phyloP scores from a whole-genome alignment of 2,113 vertebrate genomes.

The Halcyon malimbica region DNA sequence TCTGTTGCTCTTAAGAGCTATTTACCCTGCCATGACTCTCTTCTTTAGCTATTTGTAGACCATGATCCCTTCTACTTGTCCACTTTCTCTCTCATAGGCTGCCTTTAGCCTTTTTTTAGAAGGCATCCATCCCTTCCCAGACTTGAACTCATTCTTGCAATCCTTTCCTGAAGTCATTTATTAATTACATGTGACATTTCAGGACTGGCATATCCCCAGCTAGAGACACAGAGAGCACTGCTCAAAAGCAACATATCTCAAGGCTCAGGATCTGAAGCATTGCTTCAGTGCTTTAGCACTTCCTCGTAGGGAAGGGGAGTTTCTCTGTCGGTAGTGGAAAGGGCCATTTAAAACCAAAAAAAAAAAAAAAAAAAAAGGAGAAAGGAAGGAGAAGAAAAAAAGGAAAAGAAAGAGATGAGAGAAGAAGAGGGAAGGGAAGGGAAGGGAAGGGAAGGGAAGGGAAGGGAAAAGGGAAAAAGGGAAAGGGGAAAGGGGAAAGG shows the following conservation, averaged over 20 bases:
- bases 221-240: neutral
- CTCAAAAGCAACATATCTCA: rapidly evolving
- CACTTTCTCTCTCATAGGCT: neutral
- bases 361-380: too few relatives aligned
- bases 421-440: too few relatives aligned
- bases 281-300: neutral
- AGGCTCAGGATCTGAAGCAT: neutral
- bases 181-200: neutral
- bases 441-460: too few relatives aligned
- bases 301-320: neutral
- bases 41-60: neutral
- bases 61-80: neutral
- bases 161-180: neutral
- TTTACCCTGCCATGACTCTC: neutral
- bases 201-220: neutral
- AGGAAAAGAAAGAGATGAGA: too few relatives aligned
- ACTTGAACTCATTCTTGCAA: neutral
- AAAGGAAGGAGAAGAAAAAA: too few relatives aligned
- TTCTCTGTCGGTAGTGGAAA: neutral
- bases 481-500: too few relatives aligned
- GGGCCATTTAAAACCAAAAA: neutral
- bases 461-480: neutral
- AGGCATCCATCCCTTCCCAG: neutral
- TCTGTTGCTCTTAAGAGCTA: neutral
- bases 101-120: neutral